Percentiles rank a stretch among this genome's conserved stretches.
Evolutionary conservation across 1,140 invertebrate genomes (phyloP).

Genomic region (Thrips palmi): DNA sequence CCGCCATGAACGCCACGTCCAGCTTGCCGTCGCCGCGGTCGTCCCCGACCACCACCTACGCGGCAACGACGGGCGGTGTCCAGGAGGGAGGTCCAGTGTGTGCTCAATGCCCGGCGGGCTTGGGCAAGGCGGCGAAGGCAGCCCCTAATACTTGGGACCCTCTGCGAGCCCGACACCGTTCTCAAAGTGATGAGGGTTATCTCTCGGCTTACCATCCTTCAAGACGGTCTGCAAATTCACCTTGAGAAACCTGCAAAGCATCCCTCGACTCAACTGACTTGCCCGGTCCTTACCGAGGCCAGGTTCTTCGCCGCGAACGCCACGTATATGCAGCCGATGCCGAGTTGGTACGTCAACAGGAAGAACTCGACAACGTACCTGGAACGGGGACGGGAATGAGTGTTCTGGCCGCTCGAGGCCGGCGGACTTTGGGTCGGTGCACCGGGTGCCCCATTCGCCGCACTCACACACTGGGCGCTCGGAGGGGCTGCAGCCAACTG

Average conservation of each 20-base stretch:
- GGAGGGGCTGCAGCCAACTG: too few relatives aligned
- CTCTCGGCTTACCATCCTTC: neutral
- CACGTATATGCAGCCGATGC: conserved; percentile 76
- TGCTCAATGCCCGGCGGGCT: too few relatives aligned
- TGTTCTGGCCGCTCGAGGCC: too few relatives aligned
- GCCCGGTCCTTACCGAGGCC: conserved; percentile 24
- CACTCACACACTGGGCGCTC: too few relatives aligned
- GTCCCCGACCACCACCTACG: conserved; percentile 25
- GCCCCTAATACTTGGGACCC: too few relatives aligned
- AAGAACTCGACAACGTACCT: conserved; percentile 44
- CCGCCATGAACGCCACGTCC: conserved; percentile 31
- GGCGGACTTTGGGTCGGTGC: too few relatives aligned
- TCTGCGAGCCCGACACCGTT: neutral
- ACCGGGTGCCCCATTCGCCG: too few relatives aligned
- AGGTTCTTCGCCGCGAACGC: conserved; percentile 64
- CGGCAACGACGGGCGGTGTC: neutral
- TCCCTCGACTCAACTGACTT: too few relatives aligned
- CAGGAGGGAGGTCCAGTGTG: neutral
- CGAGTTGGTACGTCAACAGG: conserved; percentile 64
- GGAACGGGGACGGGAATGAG: too few relatives aligned
- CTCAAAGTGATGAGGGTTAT: neutral
- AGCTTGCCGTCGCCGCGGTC: conserved; percentile 24
- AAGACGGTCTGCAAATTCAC: too few relatives aligned
- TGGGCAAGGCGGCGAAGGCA: too few relatives aligned
- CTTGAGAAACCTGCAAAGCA: too few relatives aligned